Conservation (phyloP, 2,113 vertebrate species). For the Prionailurus viverrinus region DNA sequence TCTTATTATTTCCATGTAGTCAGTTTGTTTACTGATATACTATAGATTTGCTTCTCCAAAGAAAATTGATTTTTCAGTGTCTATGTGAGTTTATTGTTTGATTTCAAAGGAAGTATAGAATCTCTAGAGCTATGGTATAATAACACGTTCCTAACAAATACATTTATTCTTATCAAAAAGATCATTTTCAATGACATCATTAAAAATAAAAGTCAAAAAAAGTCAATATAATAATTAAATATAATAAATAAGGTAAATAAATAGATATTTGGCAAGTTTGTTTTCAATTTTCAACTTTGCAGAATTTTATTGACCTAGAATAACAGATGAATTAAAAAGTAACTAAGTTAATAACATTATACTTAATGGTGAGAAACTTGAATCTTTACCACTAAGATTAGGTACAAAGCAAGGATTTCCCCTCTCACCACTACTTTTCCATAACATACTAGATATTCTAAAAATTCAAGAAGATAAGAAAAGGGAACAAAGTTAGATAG, state of each 20-base stretch:
- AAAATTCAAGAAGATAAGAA: not conserved
- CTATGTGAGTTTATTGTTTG: not conserved
- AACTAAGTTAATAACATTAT: not conserved
- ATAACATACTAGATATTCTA: not conserved
- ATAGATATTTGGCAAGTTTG: not conserved
- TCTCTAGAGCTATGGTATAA: not conserved
- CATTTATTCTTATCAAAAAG: not conserved
- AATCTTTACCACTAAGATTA: not conserved
- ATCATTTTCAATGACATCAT: not conserved
- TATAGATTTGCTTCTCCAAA: not conserved
- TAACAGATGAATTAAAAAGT: not conserved
- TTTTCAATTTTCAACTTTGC: not conserved
- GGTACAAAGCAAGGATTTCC: not conserved
- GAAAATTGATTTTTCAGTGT: not conserved
- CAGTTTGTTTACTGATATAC: not conserved
- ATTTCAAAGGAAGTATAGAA: not conserved
- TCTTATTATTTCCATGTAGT: not conserved
- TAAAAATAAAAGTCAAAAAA: not conserved
- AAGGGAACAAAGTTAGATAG: not conserved
- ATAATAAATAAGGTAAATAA: not conserved
- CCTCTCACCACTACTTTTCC: not conserved
- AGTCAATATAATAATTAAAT: not conserved
- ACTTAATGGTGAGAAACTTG: not conserved
- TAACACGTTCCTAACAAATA: not conserved
- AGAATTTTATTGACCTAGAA: not conserved